Evolutionary conservation across 2,888 invertebrate species (phyloP).

Genomic region (Drosophila ustulata): DNA sequence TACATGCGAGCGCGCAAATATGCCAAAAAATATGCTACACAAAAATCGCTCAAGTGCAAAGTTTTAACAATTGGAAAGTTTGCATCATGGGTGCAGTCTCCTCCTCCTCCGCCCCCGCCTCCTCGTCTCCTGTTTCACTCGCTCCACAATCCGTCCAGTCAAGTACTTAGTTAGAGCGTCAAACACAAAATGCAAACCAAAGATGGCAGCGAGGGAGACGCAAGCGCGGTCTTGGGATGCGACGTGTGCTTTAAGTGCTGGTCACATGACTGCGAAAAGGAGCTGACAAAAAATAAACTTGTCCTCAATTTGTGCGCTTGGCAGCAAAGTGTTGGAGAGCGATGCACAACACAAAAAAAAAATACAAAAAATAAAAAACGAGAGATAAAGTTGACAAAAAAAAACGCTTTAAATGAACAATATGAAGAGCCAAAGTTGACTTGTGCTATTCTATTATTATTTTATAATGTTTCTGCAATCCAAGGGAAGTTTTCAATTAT

Average conservation of each 20-base stretch:
- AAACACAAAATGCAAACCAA: conserved; percentile 64
- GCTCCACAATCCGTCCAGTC: conserved; percentile 25
- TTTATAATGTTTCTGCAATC: neutral
- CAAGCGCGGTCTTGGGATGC: conserved; percentile 31
- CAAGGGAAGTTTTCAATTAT: neutral
- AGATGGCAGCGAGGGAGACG: conserved; percentile 6
- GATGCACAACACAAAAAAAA: conserved; percentile 21
- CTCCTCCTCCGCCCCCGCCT: neutral
- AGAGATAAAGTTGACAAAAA: conserved; percentile 17
- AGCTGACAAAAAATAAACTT: conserved; percentile 64
- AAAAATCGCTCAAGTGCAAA: conserved; percentile 81
- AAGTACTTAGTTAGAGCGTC: conserved; percentile 64
- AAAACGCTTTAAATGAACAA: conserved; percentile 29
- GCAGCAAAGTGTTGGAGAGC: conserved; percentile 41
- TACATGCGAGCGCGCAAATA: conserved; percentile 77
- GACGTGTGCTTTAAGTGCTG: conserved; percentile 60
- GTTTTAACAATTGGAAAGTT: conserved; percentile 81
- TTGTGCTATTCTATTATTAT: conserved; percentile 12
- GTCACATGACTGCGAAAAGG: conserved; percentile 58
- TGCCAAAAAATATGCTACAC: conserved; percentile 80
- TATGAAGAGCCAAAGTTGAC: conserved; percentile 14
- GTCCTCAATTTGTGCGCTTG: conserved; percentile 59
- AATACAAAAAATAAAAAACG: neutral
- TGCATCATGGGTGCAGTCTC: conserved; percentile 68
- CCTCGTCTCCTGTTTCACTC: neutral